These are phyloP conservation scores for Cephus nigrinus DNA, from an alignment of 2,888 invertebrate genomes.

Conservation along the genomic window DNA sequence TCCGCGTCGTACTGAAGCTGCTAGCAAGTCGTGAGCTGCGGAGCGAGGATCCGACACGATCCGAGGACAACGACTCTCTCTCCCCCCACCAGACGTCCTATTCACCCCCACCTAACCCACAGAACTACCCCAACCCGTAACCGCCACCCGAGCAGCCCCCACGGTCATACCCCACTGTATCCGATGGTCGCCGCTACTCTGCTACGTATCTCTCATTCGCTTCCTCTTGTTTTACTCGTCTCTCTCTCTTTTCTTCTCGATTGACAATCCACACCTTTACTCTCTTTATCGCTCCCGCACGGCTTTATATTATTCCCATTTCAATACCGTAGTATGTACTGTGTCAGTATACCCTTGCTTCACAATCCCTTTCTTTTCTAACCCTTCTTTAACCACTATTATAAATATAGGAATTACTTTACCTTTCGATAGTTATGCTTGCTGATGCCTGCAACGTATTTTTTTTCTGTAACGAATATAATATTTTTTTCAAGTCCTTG, in stretches of 20 bases:
- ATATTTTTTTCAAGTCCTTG: not conserved
- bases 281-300: too few species aligned
- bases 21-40: constrained; percentile 40
- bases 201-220: not conserved
- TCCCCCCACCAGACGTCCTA: constrained; percentile 20
- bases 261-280: too few species aligned
- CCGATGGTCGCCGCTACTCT: not conserved
- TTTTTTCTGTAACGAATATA: too few species aligned
- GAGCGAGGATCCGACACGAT: constrained; percentile 28
- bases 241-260: not conserved
- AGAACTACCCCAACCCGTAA: not conserved
- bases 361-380: not conserved
- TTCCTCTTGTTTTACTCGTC: not conserved
- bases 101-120: not conserved
- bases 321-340: not conserved
- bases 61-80: constrained; percentile 59
- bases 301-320: not conserved
- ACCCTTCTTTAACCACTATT: not conserved
- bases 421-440: not conserved
- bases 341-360: not conserved
- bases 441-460: not conserved
- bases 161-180: not conserved
- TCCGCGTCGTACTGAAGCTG: constrained; percentile 50
- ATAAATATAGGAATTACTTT: not conserved
- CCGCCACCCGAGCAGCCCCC: not conserved